phyloP scores from a whole-genome alignment of 2,797 vertebrate genomes.

The Pangasius larnaudii region DNA sequence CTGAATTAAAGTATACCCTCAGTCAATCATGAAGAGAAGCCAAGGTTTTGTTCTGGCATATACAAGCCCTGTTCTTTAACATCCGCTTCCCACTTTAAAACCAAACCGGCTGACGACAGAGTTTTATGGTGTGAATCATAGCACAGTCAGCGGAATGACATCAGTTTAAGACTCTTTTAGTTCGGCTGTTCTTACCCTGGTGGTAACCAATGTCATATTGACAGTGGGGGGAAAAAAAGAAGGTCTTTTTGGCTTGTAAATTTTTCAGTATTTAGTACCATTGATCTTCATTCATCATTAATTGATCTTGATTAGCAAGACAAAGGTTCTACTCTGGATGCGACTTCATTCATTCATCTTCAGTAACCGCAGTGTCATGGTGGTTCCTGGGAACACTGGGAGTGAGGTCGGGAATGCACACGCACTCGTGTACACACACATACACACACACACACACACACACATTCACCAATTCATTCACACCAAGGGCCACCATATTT shows the following conservation, averaged over 20 bases:
- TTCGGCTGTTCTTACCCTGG: neutral
- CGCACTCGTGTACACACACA: too few relatives aligned
- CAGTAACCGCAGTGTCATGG: neutral
- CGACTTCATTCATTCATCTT: neutral
- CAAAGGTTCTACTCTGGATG: neutral
- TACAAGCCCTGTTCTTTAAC: neutral
- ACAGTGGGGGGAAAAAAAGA: neutral
- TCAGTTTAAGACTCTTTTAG: neutral
- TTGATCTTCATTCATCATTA: neutral
- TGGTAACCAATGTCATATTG: conserved; percentile 26
- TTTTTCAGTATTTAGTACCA: neutral
- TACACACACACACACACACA: neutral
- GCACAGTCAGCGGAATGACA: neutral
- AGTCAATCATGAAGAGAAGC: neutral
- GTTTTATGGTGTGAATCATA: neutral
- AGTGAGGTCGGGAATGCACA: neutral
- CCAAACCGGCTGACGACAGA: neutral
- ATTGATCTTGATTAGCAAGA: neutral
- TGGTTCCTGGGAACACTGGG: neutral
- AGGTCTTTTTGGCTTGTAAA: neutral
- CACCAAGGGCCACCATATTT: neutral
- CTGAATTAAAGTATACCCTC: neutral
- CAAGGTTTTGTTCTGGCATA: neutral
- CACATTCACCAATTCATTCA: neutral
- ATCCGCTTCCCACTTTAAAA: neutral